These are phyloP conservation scores for Callospermophilus lateralis DNA, from an alignment of 2,113 vertebrate genomes.

Conservation along the genomic window DNA sequence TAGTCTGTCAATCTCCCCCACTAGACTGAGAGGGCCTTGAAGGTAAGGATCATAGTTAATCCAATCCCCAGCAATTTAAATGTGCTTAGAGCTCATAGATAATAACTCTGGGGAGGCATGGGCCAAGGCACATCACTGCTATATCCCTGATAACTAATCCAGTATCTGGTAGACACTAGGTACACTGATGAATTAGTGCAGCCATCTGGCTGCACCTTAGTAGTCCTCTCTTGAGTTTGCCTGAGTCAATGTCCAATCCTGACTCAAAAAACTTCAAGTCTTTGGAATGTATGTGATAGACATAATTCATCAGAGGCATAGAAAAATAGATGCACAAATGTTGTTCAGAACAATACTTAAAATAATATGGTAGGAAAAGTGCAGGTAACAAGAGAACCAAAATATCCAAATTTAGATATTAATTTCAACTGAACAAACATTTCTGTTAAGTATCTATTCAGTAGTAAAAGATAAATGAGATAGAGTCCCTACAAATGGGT, in stretches of 20 bases:
- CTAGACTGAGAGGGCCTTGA: background rate
- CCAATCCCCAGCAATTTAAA: background rate
- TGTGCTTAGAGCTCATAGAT: background rate
- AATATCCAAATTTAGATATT: background rate
- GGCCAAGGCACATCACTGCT: background rate
- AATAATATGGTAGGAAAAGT: background rate
- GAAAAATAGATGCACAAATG: background rate
- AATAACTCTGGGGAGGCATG: background rate
- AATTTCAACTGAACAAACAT: background rate
- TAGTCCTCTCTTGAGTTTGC: background rate
- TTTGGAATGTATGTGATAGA: background rate
- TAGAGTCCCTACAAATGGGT: background rate
- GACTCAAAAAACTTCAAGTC: background rate
- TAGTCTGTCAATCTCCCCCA: background rate
- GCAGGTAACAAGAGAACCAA: background rate
- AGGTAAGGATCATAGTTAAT: background rate
- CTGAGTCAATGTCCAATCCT: background rate
- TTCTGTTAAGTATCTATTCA: background rate
- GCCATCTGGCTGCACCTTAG: background rate
- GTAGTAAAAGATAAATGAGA: background rate
- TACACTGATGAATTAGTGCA: background rate
- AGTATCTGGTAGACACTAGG: background rate
- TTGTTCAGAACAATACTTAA: slow-evolving; percentile 1
- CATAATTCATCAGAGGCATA: background rate
- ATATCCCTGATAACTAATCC: background rate